Percentiles rank a stretch among this genome's conserved stretches.
Evolutionary conservation across 2,113 vertebrate species (phyloP).

Genomic region (Eonycteris spelaea): DNA sequence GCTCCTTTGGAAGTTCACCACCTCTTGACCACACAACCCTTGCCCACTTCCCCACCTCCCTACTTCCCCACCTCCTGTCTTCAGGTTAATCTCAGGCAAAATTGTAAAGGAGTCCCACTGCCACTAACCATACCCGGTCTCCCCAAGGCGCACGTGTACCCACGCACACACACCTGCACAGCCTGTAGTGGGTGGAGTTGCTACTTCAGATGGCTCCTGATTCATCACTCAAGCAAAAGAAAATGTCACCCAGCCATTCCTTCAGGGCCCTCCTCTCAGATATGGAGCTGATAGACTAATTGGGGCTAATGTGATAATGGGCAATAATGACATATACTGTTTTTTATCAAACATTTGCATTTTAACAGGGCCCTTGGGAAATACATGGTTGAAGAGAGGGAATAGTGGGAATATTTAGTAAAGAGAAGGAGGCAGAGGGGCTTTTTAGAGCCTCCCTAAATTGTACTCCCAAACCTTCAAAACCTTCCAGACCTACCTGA

Average conservation of each 20-base stretch:
- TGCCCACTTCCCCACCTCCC: neutral
- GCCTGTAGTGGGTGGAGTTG: neutral
- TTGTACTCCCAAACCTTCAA: neutral
- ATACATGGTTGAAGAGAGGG: neutral
- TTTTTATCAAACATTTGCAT: constrained; percentile 60
- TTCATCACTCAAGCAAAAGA: constrained; percentile 46
- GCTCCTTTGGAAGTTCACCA: neutral
- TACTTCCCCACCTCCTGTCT: neutral
- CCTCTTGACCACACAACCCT: neutral
- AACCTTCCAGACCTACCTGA: neutral
- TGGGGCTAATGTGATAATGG: constrained; percentile 75
- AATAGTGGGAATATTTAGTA: neutral
- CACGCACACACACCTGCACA: neutral
- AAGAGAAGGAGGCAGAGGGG: neutral
- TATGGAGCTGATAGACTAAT: constrained; percentile 71
- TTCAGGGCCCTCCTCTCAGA: constrained; percentile 61
- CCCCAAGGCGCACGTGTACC: neutral
- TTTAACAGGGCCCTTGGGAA: constrained; percentile 46
- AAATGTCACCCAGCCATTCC: constrained; percentile 1
- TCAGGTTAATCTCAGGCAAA: neutral
- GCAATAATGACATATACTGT: constrained; percentile 62
- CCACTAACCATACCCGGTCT: neutral
- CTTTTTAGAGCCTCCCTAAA: neutral
- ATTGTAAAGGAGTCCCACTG: neutral
- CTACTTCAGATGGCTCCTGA: constrained; percentile 12